phyloP scores from a whole-genome alignment of 1,140 invertebrate genomes.

The Pemphigus obesinymphae region DNA sequence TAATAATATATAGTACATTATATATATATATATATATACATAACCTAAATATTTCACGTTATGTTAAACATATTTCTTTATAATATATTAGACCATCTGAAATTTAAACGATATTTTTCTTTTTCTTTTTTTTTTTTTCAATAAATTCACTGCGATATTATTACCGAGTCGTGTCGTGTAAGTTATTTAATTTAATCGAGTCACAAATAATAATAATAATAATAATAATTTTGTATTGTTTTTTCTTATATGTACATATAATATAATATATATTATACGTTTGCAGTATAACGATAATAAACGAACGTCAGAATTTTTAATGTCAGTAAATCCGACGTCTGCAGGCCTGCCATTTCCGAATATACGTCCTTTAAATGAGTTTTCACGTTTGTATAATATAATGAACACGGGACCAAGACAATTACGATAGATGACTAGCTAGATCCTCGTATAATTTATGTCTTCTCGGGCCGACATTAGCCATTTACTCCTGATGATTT shows the following conservation, averaged over 20 bases:
- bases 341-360: neutral
- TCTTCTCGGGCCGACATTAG: neutral
- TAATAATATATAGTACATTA: too few species aligned
- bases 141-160: too few species aligned
- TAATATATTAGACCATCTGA: too few species aligned
- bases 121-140: too few species aligned
- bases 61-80: too few species aligned
- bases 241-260: neutral
- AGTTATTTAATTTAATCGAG: neutral
- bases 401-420: neutral
- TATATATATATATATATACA: too few species aligned
- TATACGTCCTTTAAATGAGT: neutral
- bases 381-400: neutral
- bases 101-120: too few species aligned
- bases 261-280: too few species aligned
- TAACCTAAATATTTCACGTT: too few species aligned
- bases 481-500: slow-evolving; percentile 12
- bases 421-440: slow-evolving; percentile 21
- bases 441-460: neutral
- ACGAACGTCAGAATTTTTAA: neutral
- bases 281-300: neutral
- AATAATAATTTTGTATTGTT: neutral
- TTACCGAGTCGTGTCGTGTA: too few species aligned
- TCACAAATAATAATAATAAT: too few species aligned
- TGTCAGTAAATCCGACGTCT: neutral